Evolutionary conservation across 2,113 vertebrate genomes (phyloP).

Genomic region (Noturus placidus): DNA sequence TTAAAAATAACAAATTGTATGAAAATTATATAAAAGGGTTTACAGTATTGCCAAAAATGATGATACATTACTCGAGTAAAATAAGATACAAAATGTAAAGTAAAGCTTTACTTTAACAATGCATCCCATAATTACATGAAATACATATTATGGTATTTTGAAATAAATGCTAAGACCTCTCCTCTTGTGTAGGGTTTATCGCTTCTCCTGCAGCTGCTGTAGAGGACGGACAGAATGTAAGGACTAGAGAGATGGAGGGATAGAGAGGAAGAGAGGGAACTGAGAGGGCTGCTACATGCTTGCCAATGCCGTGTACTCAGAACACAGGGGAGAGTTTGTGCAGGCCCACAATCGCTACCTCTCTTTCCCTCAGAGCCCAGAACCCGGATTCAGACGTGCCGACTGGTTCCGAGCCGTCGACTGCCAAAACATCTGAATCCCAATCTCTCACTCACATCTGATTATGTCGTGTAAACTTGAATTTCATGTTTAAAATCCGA

Average conservation of each 20-base stretch:
- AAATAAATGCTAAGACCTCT: background rate
- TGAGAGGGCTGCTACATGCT: conserved; percentile 31
- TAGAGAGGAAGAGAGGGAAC: conserved; percentile 25
- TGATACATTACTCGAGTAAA: background rate
- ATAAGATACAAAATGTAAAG: background rate
- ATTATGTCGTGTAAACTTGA: background rate
- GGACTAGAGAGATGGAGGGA: conserved; percentile 37
- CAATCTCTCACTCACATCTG: background rate
- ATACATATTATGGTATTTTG: background rate
- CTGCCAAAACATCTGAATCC: conserved; percentile 35
- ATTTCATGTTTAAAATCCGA: background rate
- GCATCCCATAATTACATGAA: background rate
- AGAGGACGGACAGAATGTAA: conserved; percentile 19
- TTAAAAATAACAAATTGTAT: background rate
- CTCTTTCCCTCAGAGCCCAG: conserved; percentile 34
- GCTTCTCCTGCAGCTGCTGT: conserved; percentile 38
- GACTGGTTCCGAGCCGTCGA: background rate
- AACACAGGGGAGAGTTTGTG: conserved; percentile 54
- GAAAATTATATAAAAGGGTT: background rate
- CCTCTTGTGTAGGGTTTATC: background rate
- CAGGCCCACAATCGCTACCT: conserved; percentile 50
- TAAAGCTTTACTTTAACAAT: too few species aligned
- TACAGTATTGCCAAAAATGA: background rate
- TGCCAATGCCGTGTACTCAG: conserved; percentile 46
- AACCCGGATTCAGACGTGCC: conserved; percentile 23